These are phyloP conservation scores for human (Homo sapiens) DNA, from an alignment of 2,113 vertebrate genomes.

Conservation along the genomic window GRCh38 chrX:137094001-137094500, in stretches of 20 bases:
- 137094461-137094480: neutral
- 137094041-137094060: slow-evolving; percentile 18
- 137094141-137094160: neutral
- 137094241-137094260: neutral
- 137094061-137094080: neutral
- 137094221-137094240: neutral
- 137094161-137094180: neutral
- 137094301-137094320: neutral
- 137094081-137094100: neutral
- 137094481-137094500: neutral
- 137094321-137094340: neutral
- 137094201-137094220: neutral
- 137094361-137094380: neutral
- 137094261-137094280: neutral
- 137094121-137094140: neutral
- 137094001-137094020: neutral
- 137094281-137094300: neutral
- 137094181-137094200: neutral
- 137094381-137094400: neutral
- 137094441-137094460: neutral
- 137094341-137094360: neutral
- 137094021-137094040: neutral
- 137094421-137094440: neutral
- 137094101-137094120: neutral
- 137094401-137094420: neutral